Conservation (phyloP, 2,113 vertebrate species). For the Cisticola juncidis region DNA sequence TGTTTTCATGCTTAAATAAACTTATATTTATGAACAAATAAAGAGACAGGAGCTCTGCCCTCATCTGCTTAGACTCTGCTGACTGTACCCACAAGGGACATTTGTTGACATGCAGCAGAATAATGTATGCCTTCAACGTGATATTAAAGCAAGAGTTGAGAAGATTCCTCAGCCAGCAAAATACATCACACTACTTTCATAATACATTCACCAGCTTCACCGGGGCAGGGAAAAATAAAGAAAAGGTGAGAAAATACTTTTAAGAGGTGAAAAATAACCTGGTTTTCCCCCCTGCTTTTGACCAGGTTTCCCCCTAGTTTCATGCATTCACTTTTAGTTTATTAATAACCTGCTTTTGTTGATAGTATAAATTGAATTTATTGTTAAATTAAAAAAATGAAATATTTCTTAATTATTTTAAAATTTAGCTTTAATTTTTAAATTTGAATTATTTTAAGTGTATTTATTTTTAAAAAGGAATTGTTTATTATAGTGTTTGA, state of each 20-base stretch:
- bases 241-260: not conserved
- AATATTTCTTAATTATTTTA: not conserved
- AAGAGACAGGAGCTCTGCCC: not conserved
- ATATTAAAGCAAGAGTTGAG: not conserved
- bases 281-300: not conserved
- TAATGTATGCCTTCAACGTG: not conserved
- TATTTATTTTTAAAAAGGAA: not conserved
- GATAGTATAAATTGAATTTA: not conserved
- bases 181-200: rapidly evolving
- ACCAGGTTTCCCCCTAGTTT: not conserved
- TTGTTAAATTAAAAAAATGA: not conserved
- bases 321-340: not conserved
- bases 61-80: not conserved
- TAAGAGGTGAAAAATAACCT: not conserved
- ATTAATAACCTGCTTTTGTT: not conserved
- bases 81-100: not conserved
- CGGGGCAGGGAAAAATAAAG: not conserved
- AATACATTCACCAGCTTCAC: not conserved
- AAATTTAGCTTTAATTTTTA: not conserved
- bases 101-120: not conserved
- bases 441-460: not conserved
- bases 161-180: not conserved
- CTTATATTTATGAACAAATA: not conserved
- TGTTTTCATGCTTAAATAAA: not conserved
- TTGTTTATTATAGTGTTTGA: not conserved